phyloP scores from a whole-genome alignment of 2,797 vertebrate genomes.

The Sorex maritimensis region DNA sequence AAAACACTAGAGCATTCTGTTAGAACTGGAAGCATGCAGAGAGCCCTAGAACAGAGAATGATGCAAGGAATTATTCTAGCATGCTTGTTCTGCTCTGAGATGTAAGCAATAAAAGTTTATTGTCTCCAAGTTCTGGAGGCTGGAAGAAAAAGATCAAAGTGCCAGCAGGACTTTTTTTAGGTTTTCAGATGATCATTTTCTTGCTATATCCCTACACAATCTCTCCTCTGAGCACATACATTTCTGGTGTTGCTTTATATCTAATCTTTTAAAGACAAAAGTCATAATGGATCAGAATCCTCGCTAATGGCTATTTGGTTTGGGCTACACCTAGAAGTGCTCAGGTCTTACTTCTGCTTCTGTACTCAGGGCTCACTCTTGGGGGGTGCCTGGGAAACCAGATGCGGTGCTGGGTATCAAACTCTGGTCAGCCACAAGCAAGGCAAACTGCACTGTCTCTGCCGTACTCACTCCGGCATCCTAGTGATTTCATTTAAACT shows the following conservation, averaged over 20 bases:
- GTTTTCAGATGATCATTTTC: neutral
- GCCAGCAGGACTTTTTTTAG: neutral
- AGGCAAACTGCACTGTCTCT: too few species aligned
- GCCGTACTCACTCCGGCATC: neutral
- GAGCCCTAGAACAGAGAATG: neutral
- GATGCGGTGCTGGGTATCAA: too few species aligned
- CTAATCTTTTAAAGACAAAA: neutral
- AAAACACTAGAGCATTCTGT: neutral
- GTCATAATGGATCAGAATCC: neutral
- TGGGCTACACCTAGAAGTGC: too few species aligned
- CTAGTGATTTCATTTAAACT: slow-evolving; percentile 9
- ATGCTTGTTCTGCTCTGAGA: neutral
- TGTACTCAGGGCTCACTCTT: too few species aligned
- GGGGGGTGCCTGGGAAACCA: too few species aligned
- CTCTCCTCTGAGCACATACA: neutral
- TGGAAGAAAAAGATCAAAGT: neutral
- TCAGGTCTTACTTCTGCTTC: too few species aligned
- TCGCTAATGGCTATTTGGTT: too few species aligned
- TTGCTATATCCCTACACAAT: neutral
- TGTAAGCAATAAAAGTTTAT: neutral
- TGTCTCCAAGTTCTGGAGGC: neutral
- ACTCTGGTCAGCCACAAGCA: too few species aligned
- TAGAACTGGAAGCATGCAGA: neutral
- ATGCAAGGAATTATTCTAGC: slow-evolving; percentile 11
- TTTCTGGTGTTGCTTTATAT: neutral